Conservation (phyloP, 2,797 vertebrate genomes). For the Acrossocheilus wenchowensis region DNA sequence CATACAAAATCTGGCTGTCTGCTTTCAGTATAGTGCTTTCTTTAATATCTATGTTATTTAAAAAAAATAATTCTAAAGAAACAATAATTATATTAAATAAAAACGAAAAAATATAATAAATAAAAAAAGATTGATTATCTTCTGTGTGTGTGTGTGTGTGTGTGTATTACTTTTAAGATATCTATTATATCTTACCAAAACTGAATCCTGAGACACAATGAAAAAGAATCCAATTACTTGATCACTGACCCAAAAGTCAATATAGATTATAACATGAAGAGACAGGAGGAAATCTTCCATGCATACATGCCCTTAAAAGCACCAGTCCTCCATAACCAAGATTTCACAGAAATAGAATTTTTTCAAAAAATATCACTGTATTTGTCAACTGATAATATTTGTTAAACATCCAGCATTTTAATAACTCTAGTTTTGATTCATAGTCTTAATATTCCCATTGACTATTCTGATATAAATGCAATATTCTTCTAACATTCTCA, state of each 20-base stretch:
- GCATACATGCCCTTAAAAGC: not conserved
- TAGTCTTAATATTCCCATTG: conserved; percentile 11
- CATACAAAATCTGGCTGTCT: not conserved
- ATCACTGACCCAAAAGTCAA: not conserved
- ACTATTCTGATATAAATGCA: not conserved
- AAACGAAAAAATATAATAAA: no score
- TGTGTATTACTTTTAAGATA: not conserved
- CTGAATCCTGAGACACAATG: not conserved
- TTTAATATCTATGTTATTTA: not conserved
- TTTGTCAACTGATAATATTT: not conserved
- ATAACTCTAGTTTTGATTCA: not conserved
- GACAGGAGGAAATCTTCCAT: not conserved
- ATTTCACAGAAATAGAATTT: not conserved
- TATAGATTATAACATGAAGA: not conserved
- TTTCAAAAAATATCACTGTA: not conserved
- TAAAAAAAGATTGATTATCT: no score
- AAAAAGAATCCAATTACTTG: not conserved
- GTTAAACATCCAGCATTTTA: not conserved
- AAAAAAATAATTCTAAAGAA: not conserved
- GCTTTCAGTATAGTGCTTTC: not conserved
- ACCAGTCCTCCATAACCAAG: not conserved
- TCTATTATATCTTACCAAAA: not conserved
- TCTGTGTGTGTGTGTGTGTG: not conserved
- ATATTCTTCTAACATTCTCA: not conserved
- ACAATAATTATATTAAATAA: not conserved